Evolutionary conservation across 2,888 invertebrate genomes (phyloP).

Genomic region (Tinea pellionella): DNA sequence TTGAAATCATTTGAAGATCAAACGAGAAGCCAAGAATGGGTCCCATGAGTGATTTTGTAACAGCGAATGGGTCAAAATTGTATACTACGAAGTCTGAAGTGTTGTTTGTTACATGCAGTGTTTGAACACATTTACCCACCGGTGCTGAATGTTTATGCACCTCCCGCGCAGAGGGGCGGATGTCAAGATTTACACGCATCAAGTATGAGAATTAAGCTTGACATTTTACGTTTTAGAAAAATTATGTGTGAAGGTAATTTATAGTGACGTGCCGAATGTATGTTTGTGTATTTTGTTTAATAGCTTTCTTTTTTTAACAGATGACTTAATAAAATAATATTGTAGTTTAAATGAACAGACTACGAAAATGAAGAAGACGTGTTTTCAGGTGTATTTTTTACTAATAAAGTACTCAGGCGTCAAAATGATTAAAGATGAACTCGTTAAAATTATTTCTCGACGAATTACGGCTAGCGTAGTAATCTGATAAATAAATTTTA

Average conservation of each 20-base stretch:
- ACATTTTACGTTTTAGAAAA: background rate
- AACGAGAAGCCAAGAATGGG: too few species aligned
- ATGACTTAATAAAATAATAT: background rate
- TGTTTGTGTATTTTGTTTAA: background rate
- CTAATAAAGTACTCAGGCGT: background rate
- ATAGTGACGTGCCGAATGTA: background rate
- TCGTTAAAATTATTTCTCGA: background rate
- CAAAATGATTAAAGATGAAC: background rate
- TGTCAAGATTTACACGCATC: slow-evolving; percentile 8
- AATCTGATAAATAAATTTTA: slow-evolving; percentile 64
- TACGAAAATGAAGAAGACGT: too few species aligned
- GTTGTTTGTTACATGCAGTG: background rate
- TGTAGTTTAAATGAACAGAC: background rate
- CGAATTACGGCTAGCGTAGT: slow-evolving; percentile 23
- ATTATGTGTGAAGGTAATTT: slow-evolving; percentile 1
- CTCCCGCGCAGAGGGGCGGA: background rate
- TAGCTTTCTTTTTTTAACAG: background rate
- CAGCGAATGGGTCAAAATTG: background rate
- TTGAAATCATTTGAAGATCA: too few species aligned
- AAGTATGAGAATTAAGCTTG: background rate
- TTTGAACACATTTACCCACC: background rate
- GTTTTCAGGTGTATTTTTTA: background rate
- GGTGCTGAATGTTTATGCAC: background rate
- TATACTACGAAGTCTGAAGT: background rate
- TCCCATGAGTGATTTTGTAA: too few species aligned